Conservation (phyloP, 2,113 vertebrate species). For the Cichladusa arquata region DNA sequence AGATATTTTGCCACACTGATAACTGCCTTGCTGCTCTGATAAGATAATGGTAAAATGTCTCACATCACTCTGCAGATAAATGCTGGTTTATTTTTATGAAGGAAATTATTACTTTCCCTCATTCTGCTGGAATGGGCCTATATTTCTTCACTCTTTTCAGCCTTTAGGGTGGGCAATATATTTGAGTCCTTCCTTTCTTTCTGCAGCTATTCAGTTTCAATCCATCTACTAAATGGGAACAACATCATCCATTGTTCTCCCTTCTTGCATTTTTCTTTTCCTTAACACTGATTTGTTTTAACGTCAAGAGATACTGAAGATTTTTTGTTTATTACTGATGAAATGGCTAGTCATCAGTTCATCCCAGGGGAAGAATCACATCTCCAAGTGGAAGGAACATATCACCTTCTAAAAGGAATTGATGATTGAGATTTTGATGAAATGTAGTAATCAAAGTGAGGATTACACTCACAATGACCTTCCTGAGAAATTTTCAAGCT, state of each 20-base stretch:
- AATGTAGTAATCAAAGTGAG: background rate
- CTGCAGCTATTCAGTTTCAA: slow-evolving; percentile 5
- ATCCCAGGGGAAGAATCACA: background rate
- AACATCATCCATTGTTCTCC: background rate
- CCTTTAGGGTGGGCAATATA: background rate
- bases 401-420: background rate
- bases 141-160: slow-evolving; percentile 1
- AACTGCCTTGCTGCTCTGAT: background rate
- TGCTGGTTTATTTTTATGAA: background rate
- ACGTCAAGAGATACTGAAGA: slow-evolving; percentile 1
- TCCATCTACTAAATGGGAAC: background rate
- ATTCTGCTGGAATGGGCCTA: background rate
- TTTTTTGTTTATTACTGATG: slow-evolving; percentile 39
- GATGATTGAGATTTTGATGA: slow-evolving; percentile 44
- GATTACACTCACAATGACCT: background rate
- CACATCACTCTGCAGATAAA: background rate
- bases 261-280: background rate
- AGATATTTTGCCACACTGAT: background rate
- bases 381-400: slow-evolving; percentile 11
- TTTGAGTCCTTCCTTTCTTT: background rate
- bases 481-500: slow-evolving; percentile 9
- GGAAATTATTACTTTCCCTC: background rate
- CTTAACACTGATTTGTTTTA: background rate
- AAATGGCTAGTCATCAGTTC: slow-evolving; percentile 27
- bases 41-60: background rate